Evolutionary conservation across 2,888 invertebrate species (phyloP).

Genomic region (Zele albiditarsus): DNA sequence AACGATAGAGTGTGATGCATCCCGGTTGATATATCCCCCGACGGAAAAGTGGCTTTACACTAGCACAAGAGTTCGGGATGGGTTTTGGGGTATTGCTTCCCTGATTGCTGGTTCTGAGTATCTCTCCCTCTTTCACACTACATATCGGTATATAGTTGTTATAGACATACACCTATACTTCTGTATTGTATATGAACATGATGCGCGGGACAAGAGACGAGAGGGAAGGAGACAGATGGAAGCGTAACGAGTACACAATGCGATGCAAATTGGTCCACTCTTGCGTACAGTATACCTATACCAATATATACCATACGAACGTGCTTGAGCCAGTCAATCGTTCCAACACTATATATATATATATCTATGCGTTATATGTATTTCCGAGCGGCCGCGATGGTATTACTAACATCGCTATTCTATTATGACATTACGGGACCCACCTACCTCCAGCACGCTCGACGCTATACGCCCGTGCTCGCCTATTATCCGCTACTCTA

Average conservation of each 20-base stretch:
- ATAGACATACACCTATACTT: constrained; percentile 24
- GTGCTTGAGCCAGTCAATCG: constrained; percentile 60
- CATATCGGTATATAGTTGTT: constrained; percentile 16
- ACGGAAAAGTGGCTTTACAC: background rate
- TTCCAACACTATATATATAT: constrained; percentile 39
- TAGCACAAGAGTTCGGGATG: background rate
- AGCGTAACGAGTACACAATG: constrained; percentile 71
- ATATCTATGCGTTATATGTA: constrained; percentile 19
- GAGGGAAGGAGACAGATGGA: constrained; percentile 64
- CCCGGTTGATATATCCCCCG: background rate
- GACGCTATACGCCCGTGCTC: constrained; percentile 28
- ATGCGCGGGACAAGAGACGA: background rate
- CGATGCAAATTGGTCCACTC: constrained; percentile 70
- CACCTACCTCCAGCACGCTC: constrained; percentile 44
- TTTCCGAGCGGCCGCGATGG: constrained; percentile 60
- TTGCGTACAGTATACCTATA: constrained; percentile 36
- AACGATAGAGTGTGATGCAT: background rate
- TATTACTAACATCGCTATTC: constrained; percentile 73
- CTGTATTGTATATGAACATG: background rate
- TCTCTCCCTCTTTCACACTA: constrained; percentile 16
- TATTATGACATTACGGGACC: constrained; percentile 70
- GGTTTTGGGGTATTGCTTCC: constrained; percentile 28
- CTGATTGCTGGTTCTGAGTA: constrained; percentile 38
- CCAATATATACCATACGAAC: constrained; percentile 31
- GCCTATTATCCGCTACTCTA: constrained; percentile 26